These are phyloP conservation scores for Ceratina calcarata DNA, from an alignment of 1,140 invertebrate genomes.

Conservation along the genomic window DNA sequence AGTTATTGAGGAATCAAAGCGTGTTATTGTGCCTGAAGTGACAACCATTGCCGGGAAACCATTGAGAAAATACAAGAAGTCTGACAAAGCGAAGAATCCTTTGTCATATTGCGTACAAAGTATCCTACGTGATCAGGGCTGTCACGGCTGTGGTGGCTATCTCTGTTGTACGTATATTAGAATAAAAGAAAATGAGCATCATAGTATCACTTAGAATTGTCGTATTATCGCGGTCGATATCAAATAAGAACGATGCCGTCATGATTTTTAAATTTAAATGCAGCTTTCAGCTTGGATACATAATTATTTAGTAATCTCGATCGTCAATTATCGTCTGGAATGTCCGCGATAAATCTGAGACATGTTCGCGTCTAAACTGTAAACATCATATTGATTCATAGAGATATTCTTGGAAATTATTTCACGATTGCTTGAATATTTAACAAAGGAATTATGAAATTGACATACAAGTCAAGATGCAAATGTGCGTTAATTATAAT, in stretches of 20 bases:
- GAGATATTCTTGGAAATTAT: not conserved
- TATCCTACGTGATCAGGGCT: conserved; percentile 50
- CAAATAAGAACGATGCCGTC: not conserved
- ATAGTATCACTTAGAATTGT: not conserved
- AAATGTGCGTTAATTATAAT: no score
- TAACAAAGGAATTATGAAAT: not conserved
- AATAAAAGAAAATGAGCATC: not conserved
- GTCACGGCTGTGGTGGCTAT: conserved; percentile 60
- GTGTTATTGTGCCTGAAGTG: conserved; percentile 28
- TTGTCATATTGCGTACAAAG: conserved; percentile 16
- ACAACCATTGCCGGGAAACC: conserved; percentile 1
- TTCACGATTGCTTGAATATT: not conserved
- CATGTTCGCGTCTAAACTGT: not conserved
- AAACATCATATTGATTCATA: conserved; percentile 19
- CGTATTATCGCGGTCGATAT: not conserved
- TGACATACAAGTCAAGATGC: no score
- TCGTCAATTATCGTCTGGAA: conserved; percentile 9
- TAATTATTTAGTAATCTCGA: not conserved
- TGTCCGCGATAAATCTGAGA: not conserved
- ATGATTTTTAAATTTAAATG: not conserved
- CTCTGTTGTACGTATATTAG: conserved; percentile 63
- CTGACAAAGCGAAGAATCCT: conserved; percentile 19
- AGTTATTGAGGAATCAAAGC: conserved; percentile 53
- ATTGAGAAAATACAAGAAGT: conserved; percentile 10
- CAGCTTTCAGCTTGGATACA: not conserved